Conservation (phyloP, 2,113 vertebrate species). For the Lophura nycthemera region DNA sequence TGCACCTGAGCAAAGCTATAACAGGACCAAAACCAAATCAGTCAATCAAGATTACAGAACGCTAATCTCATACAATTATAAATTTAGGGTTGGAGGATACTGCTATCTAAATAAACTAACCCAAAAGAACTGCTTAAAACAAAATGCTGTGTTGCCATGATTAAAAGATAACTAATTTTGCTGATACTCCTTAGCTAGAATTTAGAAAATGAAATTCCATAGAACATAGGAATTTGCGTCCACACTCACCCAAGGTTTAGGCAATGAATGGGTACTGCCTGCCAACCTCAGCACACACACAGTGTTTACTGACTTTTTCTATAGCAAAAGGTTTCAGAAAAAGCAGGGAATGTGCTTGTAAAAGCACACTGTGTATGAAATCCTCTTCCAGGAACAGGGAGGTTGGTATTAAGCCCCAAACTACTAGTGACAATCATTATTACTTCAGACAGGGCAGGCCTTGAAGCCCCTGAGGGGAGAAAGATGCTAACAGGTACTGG, state of each 20-base stretch:
- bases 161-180: neutral
- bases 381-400: neutral
- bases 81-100: neutral
- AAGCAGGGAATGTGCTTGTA: neutral
- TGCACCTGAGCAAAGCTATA: neutral
- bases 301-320: neutral
- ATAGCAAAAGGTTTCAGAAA: neutral
- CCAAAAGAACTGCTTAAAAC: neutral
- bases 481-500: neutral
- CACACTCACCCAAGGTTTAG: neutral
- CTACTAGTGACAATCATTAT: neutral
- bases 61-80: rapidly evolving
- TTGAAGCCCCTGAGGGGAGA: neutral
- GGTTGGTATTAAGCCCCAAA: neutral
- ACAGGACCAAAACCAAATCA: neutral
- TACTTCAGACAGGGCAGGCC: neutral
- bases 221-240: neutral
- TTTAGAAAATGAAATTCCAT: neutral
- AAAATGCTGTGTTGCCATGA: neutral
- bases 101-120: neutral
- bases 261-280: neutral
- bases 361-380: neutral
- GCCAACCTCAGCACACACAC: neutral
- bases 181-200: neutral
- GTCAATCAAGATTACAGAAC: neutral